Percentiles rank a stretch among this genome's conserved stretches.
phyloP scores from a whole-genome alignment of 92 coral and sea anemone genomes.

The Phenganax stokvisi region DNA sequence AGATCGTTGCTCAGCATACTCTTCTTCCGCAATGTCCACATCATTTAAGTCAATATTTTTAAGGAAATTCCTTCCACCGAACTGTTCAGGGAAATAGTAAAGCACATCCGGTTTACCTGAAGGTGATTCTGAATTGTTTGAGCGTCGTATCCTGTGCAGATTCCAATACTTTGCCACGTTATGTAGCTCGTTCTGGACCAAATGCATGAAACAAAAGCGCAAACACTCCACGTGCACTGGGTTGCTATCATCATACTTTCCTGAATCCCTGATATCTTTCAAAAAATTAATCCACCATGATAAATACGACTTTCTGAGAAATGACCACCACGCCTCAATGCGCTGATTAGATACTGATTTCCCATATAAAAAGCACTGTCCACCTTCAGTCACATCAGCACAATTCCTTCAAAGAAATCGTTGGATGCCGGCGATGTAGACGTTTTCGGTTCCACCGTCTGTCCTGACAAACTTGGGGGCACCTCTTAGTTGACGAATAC shows the following conservation, averaged over 20 bases:
- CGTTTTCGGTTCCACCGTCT: background rate
- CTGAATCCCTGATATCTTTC: background rate
- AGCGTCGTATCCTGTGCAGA: background rate
- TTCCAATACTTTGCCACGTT: background rate
- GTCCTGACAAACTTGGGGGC: background rate
- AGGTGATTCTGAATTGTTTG: background rate
- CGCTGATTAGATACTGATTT: too few species aligned
- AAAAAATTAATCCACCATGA: background rate
- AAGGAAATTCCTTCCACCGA: background rate
- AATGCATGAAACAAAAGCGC: background rate
- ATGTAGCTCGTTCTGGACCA: background rate
- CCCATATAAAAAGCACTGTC: background rate
- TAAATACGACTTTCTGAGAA: background rate
- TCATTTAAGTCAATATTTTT: too few species aligned
- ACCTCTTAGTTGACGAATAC: background rate
- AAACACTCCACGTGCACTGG: background rate
- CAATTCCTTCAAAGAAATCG: background rate
- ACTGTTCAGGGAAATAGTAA: background rate
- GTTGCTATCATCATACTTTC: background rate
- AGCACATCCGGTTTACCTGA: background rate
- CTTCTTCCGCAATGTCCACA: too few species aligned
- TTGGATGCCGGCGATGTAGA: background rate
- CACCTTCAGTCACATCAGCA: background rate
- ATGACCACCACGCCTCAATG: background rate
- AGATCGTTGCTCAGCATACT: too few species aligned